Base-by-base conservation (phyloP, 2,888 invertebrate genomes). In the Meteorus colon region DNA sequence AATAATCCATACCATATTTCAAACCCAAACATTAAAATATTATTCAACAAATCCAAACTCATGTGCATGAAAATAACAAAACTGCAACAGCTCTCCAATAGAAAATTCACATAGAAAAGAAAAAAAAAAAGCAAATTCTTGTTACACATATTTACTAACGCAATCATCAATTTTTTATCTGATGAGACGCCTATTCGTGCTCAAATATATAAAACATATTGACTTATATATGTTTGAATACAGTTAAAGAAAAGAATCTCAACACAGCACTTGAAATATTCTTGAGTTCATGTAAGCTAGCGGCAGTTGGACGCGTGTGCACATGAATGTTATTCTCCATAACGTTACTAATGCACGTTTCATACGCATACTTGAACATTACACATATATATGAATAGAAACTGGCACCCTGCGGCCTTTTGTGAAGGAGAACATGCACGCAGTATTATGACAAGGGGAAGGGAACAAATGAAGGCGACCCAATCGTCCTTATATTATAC, bases 401-500 rank as follows among this genome's bases (percentile, higher is more conserved):
- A 16, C 34, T 3, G 14, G 14, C 24, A 55, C 41, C 19, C 1
- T 48, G 59, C 68, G 31, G 24, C 24, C 41, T n/a, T 62, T 24
- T 48, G 16, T 19, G 16, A 24, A 72, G 37, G 45, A 24, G 45
- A 62, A 45, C 16, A 51, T 45, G 55, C 63, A 60, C 55, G 12
- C 19, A 8, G 27, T 59, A 62, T n/a, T 62, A 29, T 62, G 14
- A 12, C 62, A 29, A 12, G 14, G 48, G 16, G 48, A 12, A 19
- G 48, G 4, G 24, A 41, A 34, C 8, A 41, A 34, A 55, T 70
- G 48, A 55, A 60, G 16, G 16, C 24, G 14, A 34, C 5, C 41
- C 60, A 59, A 70, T 70, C 16, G 34, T 70, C 70, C 27, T 70
- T 70, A 70, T 37, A 51, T 19, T 69, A 63, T 63, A 71, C 66